phyloP scores from a whole-genome alignment of 1,140 invertebrate species.

The Hesperophylax magnus region DNA sequence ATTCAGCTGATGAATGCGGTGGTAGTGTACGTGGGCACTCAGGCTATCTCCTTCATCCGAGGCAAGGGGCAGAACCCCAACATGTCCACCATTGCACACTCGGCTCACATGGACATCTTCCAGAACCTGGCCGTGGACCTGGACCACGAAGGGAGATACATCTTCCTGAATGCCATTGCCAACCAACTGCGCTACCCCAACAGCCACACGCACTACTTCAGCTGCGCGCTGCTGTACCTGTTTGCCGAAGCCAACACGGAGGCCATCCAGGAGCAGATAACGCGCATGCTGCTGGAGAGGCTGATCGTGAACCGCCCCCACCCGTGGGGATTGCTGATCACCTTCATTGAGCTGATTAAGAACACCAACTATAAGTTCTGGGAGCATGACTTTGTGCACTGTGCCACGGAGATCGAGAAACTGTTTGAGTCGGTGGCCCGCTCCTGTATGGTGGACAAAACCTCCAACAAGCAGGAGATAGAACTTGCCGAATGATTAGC shows the following conservation, averaged over 20 bases:
- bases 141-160: constrained; percentile 95
- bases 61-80: constrained; percentile 91
- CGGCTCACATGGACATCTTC: constrained; percentile 99
- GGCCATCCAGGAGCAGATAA: constrained; percentile 93
- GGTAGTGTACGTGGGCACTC: constrained; percentile 97
- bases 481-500: constrained; percentile 72
- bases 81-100: constrained; percentile 96
- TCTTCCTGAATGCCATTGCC: constrained; percentile 98
- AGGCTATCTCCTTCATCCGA: constrained; percentile 92
- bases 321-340: constrained; percentile 98
- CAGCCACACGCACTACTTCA: constrained; percentile 99
- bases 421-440: constrained; percentile 95
- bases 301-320: constrained; percentile 98
- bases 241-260: constrained; percentile 99
- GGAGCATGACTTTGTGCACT: constrained; percentile 99
- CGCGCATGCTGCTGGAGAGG: constrained; percentile 94
- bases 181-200: constrained; percentile 99
- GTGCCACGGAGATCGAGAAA: constrained; percentile 98
- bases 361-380: constrained; percentile 99
- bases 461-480: constrained; percentile 69
- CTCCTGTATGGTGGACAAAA: constrained; percentile 92
- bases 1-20: constrained; percentile 97
- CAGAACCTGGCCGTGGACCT: constrained; percentile 98
- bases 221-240: constrained; percentile 95
- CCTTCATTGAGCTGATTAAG: constrained; percentile 99